Evolutionary conservation across 1,140 invertebrate genomes (phyloP), one percentile per base, ranked within the genome.

Genomic region (Onthophagus taurus): DNA sequence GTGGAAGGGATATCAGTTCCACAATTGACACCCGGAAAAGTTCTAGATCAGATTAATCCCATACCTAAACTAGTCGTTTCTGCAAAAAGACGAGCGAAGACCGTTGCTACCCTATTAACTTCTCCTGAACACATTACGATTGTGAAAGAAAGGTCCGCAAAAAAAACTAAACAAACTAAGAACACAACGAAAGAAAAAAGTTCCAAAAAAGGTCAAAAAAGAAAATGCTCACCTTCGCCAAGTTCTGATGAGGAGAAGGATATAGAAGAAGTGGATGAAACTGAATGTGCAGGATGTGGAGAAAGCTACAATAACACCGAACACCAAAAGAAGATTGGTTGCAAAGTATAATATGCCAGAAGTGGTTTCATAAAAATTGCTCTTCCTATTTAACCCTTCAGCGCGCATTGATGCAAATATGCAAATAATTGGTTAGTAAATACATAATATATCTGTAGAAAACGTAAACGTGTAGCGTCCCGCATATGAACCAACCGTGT

Each of bases 21-120:
- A 39, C 29, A 45, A 41, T 49, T 48, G 20, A 48, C 16, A 31
- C 45, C 38, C 35, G 38, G 45, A 44, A 48, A 43, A 16, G 39
- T 43, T 38, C 31, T 48, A 26, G 34, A 48, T 9, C 33, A 49
- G 23, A 41, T 45, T 41, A 44, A 49, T 18, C 36, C 35, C 29
- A 49, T 20, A 41, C 47, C 42, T 21, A 39, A 45, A 34, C 26
- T 49, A 13, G 20, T 45, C 19, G 35, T 33, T 13, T 48, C 47
- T 45, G 19, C 35, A 39, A 44, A 33, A 41, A 49, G 38, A 14
- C 47, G 42, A 38, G 35, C 26, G 4, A 44, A 41, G 24, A 21
- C 26, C 12, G 31, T 49, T 39, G 43, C 43, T 34, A 45, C 47
- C 20, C 29, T 39, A 29, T 35, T 45, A 44, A 44, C 47, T 30